phyloP scores from a whole-genome alignment of 2,888 invertebrate species.

The Taenaris catops region DNA sequence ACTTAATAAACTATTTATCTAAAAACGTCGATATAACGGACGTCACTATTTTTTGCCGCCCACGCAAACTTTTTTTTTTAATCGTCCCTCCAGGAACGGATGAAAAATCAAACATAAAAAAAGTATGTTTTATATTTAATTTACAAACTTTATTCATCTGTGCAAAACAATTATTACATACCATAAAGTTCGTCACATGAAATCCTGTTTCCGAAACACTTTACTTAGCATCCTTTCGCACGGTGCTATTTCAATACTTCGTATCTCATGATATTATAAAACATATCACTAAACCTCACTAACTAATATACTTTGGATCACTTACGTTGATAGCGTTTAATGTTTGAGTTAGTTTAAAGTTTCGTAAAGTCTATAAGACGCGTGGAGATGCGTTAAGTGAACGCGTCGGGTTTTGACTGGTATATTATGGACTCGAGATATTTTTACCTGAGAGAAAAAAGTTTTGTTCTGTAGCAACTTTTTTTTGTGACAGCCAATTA shows the following conservation, averaged over 20 bases:
- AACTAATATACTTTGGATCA: slow-evolving; percentile 14
- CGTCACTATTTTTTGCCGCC: slow-evolving; percentile 36
- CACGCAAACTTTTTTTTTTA: slow-evolving; percentile 37
- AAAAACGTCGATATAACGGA: slow-evolving; percentile 20
- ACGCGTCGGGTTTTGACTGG: slow-evolving; percentile 63
- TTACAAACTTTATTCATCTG: too few species aligned
- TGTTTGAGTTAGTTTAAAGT: slow-evolving; percentile 14
- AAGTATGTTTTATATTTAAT: not conserved
- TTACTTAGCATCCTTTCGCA: slow-evolving; percentile 42
- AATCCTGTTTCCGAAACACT: slow-evolving; percentile 48
- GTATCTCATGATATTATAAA: too few species aligned
- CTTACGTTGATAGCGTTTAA: slow-evolving; percentile 12
- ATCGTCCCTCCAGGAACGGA: not conserved
- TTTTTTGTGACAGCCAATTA: slow-evolving; percentile 23
- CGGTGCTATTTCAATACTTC: slow-evolving; percentile 40
- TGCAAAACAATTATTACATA: slow-evolving; percentile 36
- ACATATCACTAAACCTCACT: slow-evolving; percentile 4
- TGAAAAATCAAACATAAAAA: slow-evolving; percentile 3
- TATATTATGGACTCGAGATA: slow-evolving; percentile 35
- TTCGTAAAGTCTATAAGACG: slow-evolving; percentile 10
- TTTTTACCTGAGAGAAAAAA: slow-evolving; percentile 71
- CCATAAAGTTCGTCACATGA: slow-evolving; percentile 43
- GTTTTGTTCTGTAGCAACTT: slow-evolving; percentile 42
- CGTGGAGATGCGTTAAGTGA: slow-evolving; percentile 31
- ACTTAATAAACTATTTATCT: too few species aligned